A percentile compares a stretch with the other conserved stretches of the same genome.
Conservation (phyloP, 2,113 vertebrate species). For the Phaethornis superciliosus region DNA sequence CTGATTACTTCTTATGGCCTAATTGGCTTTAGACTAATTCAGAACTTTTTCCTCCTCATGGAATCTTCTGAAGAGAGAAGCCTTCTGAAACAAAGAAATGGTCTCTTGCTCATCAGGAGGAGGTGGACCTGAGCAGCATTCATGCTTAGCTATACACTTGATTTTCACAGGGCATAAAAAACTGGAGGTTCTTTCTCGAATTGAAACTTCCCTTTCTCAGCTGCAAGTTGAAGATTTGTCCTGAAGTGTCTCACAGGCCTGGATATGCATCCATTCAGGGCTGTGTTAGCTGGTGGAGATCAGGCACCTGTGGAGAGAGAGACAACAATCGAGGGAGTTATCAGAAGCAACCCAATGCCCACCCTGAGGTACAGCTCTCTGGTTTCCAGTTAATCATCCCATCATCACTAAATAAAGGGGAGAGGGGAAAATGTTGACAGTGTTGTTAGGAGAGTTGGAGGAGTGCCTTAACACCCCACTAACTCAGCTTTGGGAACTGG, state of each 20-base stretch:
- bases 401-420: neutral
- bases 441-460: neutral
- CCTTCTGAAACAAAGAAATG: slow-evolving; percentile 21
- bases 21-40: neutral
- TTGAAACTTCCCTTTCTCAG: slow-evolving; percentile 51
- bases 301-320: slow-evolving; percentile 75
- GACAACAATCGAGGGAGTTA: slow-evolving; percentile 12
- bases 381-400: neutral
- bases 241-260: slow-evolving; percentile 62
- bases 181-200: slow-evolving; percentile 12
- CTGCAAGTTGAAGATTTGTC: slow-evolving; percentile 45
- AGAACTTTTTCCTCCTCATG: slow-evolving; percentile 23
- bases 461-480: neutral
- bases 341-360: neutral
- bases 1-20: neutral
- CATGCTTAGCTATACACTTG: slow-evolving; percentile 23
- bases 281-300: slow-evolving; percentile 76
- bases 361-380: neutral
- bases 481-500: accelerated
- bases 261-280: slow-evolving; percentile 58
- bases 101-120: slow-evolving; percentile 20
- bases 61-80: slow-evolving; percentile 51
- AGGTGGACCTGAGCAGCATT: slow-evolving; percentile 5
- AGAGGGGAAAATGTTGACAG: neutral
- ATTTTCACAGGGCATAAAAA: neutral